Percentiles rank a stretch among this genome's conserved stretches.
These are phyloP conservation scores for Myotis davidii DNA, from an alignment of 2,113 vertebrate species.

Conservation along the genomic window DNA sequence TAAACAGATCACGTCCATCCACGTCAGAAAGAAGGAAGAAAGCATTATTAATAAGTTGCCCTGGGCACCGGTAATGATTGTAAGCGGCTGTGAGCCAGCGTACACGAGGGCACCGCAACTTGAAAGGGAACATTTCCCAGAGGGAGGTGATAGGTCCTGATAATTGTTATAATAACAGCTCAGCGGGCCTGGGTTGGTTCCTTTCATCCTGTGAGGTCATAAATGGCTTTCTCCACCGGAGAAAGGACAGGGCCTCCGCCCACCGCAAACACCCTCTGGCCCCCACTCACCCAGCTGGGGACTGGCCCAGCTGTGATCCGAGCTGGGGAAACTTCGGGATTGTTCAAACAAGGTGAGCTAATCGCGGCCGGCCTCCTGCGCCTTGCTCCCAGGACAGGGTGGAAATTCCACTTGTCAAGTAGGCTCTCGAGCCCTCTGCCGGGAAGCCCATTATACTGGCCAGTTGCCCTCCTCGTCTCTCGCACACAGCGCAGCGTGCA, in stretches of 20 bases:
- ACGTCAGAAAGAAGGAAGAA: conserved; percentile 10
- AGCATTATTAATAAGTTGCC: conserved; percentile 69
- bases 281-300: conserved; percentile 55
- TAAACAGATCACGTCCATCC: conserved; percentile 48
- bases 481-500: not conserved
- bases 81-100: conserved; percentile 55
- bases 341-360: conserved; percentile 72
- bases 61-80: conserved; percentile 64
- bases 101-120: conserved; percentile 65
- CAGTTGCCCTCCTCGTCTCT: not conserved
- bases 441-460: not conserved
- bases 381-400: conserved; percentile 56
- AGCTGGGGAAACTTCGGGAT: conserved; percentile 53
- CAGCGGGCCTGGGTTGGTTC: conserved; percentile 60
- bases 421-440: conserved; percentile 31
- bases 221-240: conserved; percentile 76
- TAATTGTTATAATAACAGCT: conserved; percentile 82
- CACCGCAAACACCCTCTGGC: conserved; percentile 64
- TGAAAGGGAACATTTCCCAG: conserved; percentile 76
- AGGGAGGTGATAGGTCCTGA: conserved; percentile 73
- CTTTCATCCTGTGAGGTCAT: conserved; percentile 82
- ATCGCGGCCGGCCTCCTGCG: not conserved
- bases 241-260: conserved; percentile 79
- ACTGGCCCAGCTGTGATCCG: conserved; percentile 70
- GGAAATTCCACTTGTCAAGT: conserved; percentile 61